Evolutionary conservation across 2,797 vertebrate genomes (phyloP).

Genomic region (Perodicticus potto): DNA sequence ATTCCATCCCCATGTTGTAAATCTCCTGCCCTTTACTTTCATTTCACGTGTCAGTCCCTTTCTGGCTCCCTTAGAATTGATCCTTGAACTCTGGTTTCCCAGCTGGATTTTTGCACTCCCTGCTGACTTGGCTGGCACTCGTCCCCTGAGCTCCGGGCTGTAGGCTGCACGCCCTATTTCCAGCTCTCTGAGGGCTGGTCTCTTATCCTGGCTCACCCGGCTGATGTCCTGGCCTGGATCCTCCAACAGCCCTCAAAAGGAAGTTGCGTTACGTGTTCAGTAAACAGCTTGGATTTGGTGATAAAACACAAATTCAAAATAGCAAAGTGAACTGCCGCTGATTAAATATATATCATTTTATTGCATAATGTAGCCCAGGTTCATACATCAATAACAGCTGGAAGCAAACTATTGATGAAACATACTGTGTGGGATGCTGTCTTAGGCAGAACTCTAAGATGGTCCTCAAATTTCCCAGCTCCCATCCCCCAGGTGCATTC

Average conservation of each 20-base stretch:
- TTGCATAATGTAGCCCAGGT: neutral
- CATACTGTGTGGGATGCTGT: neutral
- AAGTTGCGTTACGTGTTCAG: neutral
- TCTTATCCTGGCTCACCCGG: neutral
- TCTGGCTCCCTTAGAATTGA: neutral
- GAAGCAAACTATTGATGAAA: neutral
- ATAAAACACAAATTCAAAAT: constrained; percentile 24
- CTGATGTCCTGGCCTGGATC: neutral
- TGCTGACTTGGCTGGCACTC: neutral
- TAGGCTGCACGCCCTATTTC: neutral
- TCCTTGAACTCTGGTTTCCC: neutral
- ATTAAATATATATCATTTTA: neutral
- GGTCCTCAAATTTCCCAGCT: neutral
- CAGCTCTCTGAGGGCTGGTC: neutral
- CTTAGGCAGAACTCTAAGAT: neutral
- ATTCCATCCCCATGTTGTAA: neutral
- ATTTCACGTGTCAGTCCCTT: neutral
- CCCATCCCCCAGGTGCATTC: neutral
- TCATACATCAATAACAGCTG: neutral
- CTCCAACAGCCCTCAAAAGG: neutral
- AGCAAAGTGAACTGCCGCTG: neutral
- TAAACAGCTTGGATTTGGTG: neutral
- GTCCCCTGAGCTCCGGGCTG: neutral
- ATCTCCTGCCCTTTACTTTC: neutral
- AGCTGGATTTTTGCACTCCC: neutral